A percentile compares a stretch with the other conserved stretches of the same genome.
These are phyloP conservation scores for Myotis daubentonii DNA, from an alignment of 2,797 vertebrate genomes.

Conservation along the genomic window DNA sequence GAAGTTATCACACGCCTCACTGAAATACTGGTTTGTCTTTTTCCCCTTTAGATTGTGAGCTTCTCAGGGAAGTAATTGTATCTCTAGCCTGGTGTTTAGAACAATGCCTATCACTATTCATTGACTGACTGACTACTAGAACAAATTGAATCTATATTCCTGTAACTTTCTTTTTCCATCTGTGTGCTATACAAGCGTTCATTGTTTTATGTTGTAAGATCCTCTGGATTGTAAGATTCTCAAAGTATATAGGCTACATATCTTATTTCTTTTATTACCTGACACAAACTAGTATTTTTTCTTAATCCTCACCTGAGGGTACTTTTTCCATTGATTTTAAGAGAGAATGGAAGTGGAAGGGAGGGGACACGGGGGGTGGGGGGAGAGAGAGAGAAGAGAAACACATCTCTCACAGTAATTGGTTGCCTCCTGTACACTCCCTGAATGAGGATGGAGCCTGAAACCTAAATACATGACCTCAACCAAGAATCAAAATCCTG, in stretches of 20 bases:
- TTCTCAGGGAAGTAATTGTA: not conserved
- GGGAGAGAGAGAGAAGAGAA: too few relatives aligned
- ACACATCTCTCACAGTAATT: too few relatives aligned
- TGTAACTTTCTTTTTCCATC: not conserved
- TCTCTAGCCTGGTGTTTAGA: not conserved
- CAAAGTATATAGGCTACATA: not conserved
- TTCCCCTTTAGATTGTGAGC: not conserved
- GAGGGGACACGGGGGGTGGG: too few relatives aligned
- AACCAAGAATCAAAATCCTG: too few relatives aligned
- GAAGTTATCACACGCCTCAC: not conserved
- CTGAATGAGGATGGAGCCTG: too few relatives aligned
- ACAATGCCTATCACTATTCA: not conserved
- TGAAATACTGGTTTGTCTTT: not conserved
- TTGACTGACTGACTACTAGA: not conserved
- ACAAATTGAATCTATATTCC: not conserved
- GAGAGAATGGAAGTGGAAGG: too few relatives aligned
- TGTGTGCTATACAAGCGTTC: not conserved
- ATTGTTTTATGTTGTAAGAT: not conserved
- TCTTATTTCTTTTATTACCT: not conserved
- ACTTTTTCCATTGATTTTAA: too few relatives aligned
- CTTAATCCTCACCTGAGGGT: too few relatives aligned
- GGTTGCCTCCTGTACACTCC: too few relatives aligned
- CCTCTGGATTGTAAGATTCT: not conserved
- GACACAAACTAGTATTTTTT: not conserved
- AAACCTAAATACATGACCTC: too few relatives aligned